phyloP scores from a whole-genome alignment of 2,113 vertebrate genomes.

The Clarias gariepinus region DNA sequence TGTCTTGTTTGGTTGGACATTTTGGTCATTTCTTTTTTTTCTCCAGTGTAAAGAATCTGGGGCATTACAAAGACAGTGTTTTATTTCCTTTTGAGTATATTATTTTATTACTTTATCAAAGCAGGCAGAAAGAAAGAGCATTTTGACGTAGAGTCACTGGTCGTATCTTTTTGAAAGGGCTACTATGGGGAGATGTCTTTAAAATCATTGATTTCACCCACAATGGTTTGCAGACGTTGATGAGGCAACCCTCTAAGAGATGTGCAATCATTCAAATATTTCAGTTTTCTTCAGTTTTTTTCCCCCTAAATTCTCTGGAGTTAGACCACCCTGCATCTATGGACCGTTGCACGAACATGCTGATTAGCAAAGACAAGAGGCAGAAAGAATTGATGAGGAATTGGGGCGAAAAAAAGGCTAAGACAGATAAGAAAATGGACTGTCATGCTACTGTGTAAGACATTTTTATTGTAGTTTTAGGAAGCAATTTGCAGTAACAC shows the following conservation, averaged over 20 bases:
- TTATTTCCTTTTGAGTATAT: not conserved
- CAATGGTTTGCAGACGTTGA: not conserved
- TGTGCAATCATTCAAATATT: conserved; percentile 58
- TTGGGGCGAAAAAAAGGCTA: not conserved
- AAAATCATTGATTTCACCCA: conserved; percentile 1
- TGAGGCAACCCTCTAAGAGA: conserved; percentile 26
- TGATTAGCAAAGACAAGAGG: conserved; percentile 33
- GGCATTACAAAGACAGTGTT: not conserved
- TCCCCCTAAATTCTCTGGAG: conserved; percentile 44
- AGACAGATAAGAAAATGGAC: not conserved
- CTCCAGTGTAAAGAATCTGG: not conserved
- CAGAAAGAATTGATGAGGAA: conserved; percentile 11
- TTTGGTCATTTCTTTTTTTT: not conserved
- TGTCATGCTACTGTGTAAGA: not conserved
- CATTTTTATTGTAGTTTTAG: not conserved
- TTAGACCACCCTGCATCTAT: conserved; percentile 53
- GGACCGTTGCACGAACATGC: conserved; percentile 1
- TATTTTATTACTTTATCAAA: not conserved
- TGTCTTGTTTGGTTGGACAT: not conserved
- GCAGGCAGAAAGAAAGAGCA: not conserved
- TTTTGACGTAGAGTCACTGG: not conserved
- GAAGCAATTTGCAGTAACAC: not conserved
- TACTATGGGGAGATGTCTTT: conserved; percentile 4
- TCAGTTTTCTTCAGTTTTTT: conserved; percentile 47
- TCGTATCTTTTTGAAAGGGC: not conserved